Conservation (phyloP, 1,140 invertebrate species). For the Saccostrea glomerata region DNA sequence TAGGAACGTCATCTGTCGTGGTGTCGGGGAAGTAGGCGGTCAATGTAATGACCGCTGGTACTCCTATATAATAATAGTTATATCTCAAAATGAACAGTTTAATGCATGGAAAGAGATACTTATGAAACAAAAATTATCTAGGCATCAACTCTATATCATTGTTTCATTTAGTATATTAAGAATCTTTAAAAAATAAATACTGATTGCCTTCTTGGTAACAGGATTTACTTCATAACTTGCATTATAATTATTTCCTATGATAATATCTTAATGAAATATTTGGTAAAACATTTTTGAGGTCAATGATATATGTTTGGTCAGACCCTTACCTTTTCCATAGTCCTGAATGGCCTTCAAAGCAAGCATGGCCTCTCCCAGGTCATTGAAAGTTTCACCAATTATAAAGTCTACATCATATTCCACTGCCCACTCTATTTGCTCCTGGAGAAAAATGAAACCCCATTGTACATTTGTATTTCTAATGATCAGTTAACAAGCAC, state of each 20-base stretch:
- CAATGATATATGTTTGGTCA: background rate
- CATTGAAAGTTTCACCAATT: slow-evolving; percentile 70
- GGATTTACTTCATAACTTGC: no score
- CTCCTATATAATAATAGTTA: slow-evolving; percentile 21
- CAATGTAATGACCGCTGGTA: slow-evolving; percentile 62
- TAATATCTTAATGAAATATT: background rate
- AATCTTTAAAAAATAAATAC: no score
- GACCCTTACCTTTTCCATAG: slow-evolving; percentile 62
- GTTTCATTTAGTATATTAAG: no score
- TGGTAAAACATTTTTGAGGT: background rate
- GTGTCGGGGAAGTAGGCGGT: slow-evolving; percentile 56
- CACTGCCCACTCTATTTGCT: slow-evolving; percentile 73
- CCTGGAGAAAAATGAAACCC: slow-evolving; percentile 55
- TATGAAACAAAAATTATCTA: no score
- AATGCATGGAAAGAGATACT: no score
- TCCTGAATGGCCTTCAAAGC: slow-evolving; percentile 68
- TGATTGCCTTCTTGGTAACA: no score
- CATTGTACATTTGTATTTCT: background rate
- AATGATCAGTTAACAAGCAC: no score
- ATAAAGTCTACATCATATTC: slow-evolving; percentile 71
- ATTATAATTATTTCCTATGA: background rate
- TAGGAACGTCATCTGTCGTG: slow-evolving; percentile 65
- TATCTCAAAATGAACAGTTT: no score
- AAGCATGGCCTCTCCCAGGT: slow-evolving; percentile 71
- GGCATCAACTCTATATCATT: no score